Conservation (phyloP, 2,113 vertebrate genomes). For the Bostrychus sinensis region DNA sequence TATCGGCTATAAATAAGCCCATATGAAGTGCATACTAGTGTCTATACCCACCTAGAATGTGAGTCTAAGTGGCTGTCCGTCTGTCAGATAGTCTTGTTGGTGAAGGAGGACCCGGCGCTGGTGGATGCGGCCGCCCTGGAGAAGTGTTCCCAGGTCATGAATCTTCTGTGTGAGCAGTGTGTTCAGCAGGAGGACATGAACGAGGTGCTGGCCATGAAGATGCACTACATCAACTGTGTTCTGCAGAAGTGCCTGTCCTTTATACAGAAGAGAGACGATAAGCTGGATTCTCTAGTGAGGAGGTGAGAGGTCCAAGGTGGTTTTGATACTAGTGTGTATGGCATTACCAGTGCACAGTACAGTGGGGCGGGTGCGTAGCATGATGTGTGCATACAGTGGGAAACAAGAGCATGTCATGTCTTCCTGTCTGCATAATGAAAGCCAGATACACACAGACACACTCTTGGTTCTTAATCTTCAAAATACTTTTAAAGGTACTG, state of each 20-base stretch:
- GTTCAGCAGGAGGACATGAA: constrained; percentile 96
- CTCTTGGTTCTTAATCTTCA: too few species aligned
- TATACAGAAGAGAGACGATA: constrained; percentile 86
- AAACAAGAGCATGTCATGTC: too few species aligned
- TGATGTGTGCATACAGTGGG: too few species aligned
- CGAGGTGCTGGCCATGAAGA: constrained; percentile 94
- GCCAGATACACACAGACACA: too few species aligned
- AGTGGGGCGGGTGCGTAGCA: too few species aligned
- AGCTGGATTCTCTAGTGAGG: constrained; percentile 86
- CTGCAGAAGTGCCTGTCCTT: constrained; percentile 85
- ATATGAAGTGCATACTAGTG: neutral
- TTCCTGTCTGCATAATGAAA: too few species aligned
- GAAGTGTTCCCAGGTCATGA: constrained; percentile 89
- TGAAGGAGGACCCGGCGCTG: constrained; percentile 89
- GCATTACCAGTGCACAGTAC: too few species aligned
- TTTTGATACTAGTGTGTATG: too few species aligned
- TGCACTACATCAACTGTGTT: constrained; percentile 93
- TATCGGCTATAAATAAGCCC: neutral
- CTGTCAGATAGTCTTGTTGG: constrained; percentile 85
- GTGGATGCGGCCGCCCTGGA: constrained; percentile 83
- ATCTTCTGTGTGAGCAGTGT: constrained; percentile 92
- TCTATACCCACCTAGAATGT: neutral
- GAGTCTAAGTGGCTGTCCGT: constrained; percentile 6
- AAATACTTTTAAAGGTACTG: too few species aligned
- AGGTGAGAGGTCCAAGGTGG: constrained; percentile 70